Evolutionary conservation across 2,888 invertebrate genomes (phyloP).

Genomic region (Drosophila percnosoma): DNA sequence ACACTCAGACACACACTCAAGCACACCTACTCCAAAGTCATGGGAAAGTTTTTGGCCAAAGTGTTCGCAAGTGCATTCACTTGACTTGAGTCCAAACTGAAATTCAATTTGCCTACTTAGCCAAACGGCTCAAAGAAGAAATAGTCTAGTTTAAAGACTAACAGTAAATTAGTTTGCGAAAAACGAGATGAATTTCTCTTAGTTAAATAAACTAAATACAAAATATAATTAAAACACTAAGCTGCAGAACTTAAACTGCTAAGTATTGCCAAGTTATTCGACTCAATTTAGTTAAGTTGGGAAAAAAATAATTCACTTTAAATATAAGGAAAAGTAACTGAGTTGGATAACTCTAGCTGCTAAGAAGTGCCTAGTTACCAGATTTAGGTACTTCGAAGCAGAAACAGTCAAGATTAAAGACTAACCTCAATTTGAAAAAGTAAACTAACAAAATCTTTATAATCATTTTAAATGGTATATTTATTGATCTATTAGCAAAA

Average conservation of each 20-base stretch:
- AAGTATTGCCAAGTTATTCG: background rate
- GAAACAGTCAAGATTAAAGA: background rate
- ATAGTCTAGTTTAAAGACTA: background rate
- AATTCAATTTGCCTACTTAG: slow-evolving; percentile 25
- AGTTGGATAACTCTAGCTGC: background rate
- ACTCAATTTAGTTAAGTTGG: background rate
- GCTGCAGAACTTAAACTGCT: background rate
- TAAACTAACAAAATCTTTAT: background rate
- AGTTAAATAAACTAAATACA: background rate
- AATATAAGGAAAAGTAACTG: background rate
- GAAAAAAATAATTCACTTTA: background rate
- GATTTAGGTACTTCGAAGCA: background rate
- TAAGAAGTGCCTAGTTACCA: too few species aligned
- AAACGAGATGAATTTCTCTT: too few species aligned
- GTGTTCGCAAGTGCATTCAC: slow-evolving; percentile 46
- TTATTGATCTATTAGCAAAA: background rate
- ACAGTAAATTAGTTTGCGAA: background rate
- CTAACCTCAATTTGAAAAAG: background rate
- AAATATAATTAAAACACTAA: background rate
- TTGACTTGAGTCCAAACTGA: slow-evolving; percentile 26
- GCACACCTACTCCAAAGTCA: slow-evolving; percentile 27
- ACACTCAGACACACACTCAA: background rate
- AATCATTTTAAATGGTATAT: background rate
- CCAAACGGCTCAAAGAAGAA: background rate
- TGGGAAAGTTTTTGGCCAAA: slow-evolving; percentile 48